phyloP scores from a whole-genome alignment of 2,888 invertebrate genomes.

The Nineta flava region DNA sequence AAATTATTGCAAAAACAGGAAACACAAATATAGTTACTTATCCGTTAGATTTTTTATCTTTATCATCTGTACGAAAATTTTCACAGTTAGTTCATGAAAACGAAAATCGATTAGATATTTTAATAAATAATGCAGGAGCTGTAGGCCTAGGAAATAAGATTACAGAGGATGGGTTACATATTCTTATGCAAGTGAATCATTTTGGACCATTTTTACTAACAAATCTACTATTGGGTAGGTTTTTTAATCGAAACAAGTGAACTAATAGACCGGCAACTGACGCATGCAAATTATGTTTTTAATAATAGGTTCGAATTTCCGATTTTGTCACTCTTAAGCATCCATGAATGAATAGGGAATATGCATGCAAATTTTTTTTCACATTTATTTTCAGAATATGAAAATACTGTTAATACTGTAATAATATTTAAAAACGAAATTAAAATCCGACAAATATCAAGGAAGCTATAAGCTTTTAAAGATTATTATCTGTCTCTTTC shows the following conservation, averaged over 20 bases:
- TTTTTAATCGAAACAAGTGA: neutral
- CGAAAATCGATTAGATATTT: slow-evolving; percentile 40
- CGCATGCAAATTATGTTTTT: no score
- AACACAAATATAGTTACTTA: slow-evolving; percentile 26
- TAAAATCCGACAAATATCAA: no score
- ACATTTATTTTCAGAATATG: no score
- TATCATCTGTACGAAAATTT: slow-evolving; percentile 41
- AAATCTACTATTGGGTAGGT: slow-evolving; percentile 36
- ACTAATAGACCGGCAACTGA: no score
- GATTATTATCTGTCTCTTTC: no score
- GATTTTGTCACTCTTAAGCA: no score
- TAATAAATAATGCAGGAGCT: slow-evolving; percentile 49
- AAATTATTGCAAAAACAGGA: slow-evolving; percentile 24
- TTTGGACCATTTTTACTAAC: slow-evolving; percentile 59
- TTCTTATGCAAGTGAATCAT: slow-evolving; percentile 53
- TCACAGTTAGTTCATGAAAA: slow-evolving; percentile 38
- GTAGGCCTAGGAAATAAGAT: slow-evolving; percentile 29
- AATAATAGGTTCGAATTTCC: no score
- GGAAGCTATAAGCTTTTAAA: no score
- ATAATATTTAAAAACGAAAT: no score
- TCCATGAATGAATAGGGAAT: no score
- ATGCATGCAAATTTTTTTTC: no score
- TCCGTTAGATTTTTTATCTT: slow-evolving; percentile 36
- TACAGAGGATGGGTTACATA: slow-evolving; percentile 47
- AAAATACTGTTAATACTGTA: no score